Evolutionary conservation across 2,113 vertebrate species (phyloP).

Genomic region (Gymnogyps californianus): DNA sequence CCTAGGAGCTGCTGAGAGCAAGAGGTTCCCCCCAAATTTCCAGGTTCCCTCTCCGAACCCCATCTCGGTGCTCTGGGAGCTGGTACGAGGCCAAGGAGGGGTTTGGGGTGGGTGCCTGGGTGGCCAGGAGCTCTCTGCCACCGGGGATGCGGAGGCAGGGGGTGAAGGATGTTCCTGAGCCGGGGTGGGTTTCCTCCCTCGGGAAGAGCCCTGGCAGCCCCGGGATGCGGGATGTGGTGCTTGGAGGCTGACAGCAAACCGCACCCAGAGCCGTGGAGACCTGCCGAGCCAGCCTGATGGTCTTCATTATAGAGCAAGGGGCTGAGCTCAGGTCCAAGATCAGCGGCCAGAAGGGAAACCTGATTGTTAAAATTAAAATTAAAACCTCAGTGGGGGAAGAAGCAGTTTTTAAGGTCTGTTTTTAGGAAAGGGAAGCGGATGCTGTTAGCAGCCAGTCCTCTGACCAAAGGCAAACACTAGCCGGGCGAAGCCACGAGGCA

Average conservation of each 20-base stretch:
- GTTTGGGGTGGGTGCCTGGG: neutral
- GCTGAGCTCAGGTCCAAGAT: neutral
- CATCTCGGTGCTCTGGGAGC: neutral
- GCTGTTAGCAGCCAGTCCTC: neutral
- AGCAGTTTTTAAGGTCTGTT: neutral
- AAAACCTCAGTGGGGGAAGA: neutral
- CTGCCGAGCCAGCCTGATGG: neutral
- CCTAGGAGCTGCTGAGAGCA: neutral
- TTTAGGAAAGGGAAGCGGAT: neutral
- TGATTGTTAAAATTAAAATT: neutral
- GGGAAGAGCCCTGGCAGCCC: neutral
- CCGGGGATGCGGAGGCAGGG: neutral
- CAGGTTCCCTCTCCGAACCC: neutral
- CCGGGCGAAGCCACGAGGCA: neutral
- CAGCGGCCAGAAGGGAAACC: neutral
- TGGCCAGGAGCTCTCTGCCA: neutral
- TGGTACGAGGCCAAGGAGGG: neutral
- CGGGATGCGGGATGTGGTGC: neutral
- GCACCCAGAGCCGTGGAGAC: neutral
- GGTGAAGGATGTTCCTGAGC: neutral
- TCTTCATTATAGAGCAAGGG: neutral
- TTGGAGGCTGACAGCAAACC: neutral
- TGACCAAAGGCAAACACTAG: neutral
- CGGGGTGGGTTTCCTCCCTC: neutral
- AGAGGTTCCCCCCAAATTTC: neutral